Evolutionary conservation across 1,140 invertebrate species (phyloP), one percentile per base, ranked within the genome.

Genomic region (Steinernema khuongi): DNA sequence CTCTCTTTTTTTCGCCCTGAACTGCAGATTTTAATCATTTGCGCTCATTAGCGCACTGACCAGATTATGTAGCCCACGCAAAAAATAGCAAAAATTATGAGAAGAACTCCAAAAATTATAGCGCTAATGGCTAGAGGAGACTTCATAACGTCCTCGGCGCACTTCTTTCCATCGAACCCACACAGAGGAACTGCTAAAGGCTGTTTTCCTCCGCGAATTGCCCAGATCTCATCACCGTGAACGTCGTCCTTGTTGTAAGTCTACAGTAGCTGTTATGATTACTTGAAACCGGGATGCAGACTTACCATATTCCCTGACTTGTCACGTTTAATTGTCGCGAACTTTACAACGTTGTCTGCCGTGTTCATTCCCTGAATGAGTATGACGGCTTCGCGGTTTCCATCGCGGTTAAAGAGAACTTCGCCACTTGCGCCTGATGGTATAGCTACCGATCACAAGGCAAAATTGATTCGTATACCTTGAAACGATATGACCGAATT

Each of bases 121-220:
- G 22, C 81, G 29, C n/a, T 28, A 31, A 79, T 70, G 22, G 82
- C 79, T 33, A 32, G 75, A 79, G 17, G 74, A 50, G 33, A 82
- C 82, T 2, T 77, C 78, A 32, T 79, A 76, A 41, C 82, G 82
- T 28, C n/a, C n/a, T n/a, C n/a, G n/a, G n/a, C n/a, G n/a, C n/a
- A n/a, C n/a, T n/a, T n/a, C n/a, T n/a, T n/a, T n/a, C n/a, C n/a
- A n/a, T n/a, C n/a, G n/a, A n/a, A n/a, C n/a, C 78, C 73, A 18
- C 73, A 74, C 22, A 75, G 7, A 14, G 73, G 73, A 11, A 75
- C 72, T 1, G 73, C 29, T 7, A 74, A 19, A n/a, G 73, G 73
- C 18, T 19, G 28, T 17, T 76, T 14, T 7, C 72, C 72, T 19
- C 43, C 60, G n/a, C 73, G 73, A 0, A 72, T 75, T 22, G 73